phyloP scores from a whole-genome alignment of 1,140 invertebrate genomes.

The Scaptomyza graminum region DNA sequence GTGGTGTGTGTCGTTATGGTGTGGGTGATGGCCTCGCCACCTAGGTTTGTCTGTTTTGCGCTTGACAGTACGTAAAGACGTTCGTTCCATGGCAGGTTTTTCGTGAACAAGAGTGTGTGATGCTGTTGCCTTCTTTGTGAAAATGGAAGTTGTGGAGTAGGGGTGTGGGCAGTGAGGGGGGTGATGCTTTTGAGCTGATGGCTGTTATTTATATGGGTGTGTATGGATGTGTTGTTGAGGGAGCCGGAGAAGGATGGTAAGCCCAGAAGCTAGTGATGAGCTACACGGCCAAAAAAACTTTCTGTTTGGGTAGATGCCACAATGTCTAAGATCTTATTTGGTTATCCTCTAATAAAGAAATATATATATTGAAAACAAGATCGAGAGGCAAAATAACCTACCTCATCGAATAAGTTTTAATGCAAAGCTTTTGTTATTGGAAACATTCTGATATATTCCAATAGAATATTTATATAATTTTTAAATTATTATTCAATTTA shows the following conservation, averaged over 20 bases:
- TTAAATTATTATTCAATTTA: no score
- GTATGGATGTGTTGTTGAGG: constrained; percentile 12
- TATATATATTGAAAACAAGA: no score
- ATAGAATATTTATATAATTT: no score
- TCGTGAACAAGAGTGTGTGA: constrained; percentile 16
- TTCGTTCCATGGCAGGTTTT: constrained; percentile 63
- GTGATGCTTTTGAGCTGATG: constrained; percentile 61
- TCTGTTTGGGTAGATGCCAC: no score
- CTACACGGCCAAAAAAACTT: constrained; percentile 49
- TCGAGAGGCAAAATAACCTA: no score
- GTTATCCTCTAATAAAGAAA: no score
- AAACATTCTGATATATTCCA: no score
- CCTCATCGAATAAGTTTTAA: no score
- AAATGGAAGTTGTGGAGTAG: constrained; percentile 13
- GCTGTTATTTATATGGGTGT: constrained; percentile 63
- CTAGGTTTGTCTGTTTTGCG: constrained; percentile 69
- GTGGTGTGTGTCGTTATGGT: constrained; percentile 32
- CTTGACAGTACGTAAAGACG: constrained; percentile 66
- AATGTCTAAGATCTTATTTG: no score
- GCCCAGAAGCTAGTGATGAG: constrained; percentile 36
- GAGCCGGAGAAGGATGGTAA: constrained; percentile 11
- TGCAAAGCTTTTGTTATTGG: no score
- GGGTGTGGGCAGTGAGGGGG: constrained; percentile 1
- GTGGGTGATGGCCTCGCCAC: constrained; percentile 46
- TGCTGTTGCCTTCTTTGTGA: constrained; percentile 9